A percentile compares a stretch with the other conserved stretches of the same genome.
Conservation (phyloP, 2,113 vertebrate species). For the Paedocypris sp. region DNA sequence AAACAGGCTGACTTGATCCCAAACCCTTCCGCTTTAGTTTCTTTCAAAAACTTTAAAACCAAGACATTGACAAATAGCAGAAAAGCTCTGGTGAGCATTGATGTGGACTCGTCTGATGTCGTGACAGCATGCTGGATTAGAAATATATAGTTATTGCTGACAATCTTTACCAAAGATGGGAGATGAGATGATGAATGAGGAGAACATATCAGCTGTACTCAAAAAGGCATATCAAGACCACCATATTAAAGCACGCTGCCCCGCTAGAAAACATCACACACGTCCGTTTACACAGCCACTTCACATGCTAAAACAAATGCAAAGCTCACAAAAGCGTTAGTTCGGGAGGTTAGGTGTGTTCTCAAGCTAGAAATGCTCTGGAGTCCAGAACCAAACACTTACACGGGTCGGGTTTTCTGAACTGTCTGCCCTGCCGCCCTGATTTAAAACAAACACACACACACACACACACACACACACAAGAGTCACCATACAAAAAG, state of each 20-base stretch:
- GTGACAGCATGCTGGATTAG: no score
- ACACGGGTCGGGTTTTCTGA: conserved; percentile 32
- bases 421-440: conserved; percentile 16
- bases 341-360: conserved; percentile 5
- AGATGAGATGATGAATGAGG: background rate
- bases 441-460: conserved; percentile 34
- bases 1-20: no score
- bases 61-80: no score
- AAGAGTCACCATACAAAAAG: background rate
- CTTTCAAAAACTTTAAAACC: no score
- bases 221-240: background rate
- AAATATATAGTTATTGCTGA: no score
- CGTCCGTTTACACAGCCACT: background rate
- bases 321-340: background rate
- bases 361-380: background rate
- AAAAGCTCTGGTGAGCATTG: no score
- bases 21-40: no score
- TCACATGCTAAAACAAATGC: conserved; percentile 11
- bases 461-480: background rate
- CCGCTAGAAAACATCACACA: background rate
- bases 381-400: conserved; percentile 29
- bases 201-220: background rate
- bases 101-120: no score
- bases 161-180: no score
- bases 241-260: background rate